Conservation (phyloP, 1,140 invertebrate genomes). For the Dendroctonus ponderosae region DNA sequence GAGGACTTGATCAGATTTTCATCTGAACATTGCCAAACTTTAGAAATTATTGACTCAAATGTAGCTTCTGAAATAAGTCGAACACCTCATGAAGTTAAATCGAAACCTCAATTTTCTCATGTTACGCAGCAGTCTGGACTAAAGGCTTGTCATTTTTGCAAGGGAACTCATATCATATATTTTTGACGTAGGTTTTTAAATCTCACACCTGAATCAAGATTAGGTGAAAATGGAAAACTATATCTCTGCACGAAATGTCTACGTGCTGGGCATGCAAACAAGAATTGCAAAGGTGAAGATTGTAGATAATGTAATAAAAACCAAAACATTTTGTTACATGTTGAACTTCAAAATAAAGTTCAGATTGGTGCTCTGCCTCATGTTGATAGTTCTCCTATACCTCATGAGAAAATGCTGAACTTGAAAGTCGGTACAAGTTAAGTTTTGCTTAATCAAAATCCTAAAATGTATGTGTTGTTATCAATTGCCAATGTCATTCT, state of each 20-base stretch:
- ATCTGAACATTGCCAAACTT: slow-evolving; percentile 3
- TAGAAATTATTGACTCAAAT: slow-evolving; percentile 7
- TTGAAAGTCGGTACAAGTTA: not conserved
- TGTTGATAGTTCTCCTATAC: not conserved
- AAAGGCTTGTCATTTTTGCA: slow-evolving; percentile 13
- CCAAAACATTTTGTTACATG: slow-evolving; percentile 17
- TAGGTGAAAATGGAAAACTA: not conserved
- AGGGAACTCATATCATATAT: slow-evolving; percentile 16
- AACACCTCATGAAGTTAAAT: not conserved
- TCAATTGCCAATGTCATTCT: slow-evolving; percentile 26
- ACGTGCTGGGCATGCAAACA: slow-evolving; percentile 15
- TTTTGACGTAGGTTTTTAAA: slow-evolving; percentile 5
- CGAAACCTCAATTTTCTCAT: not conserved
- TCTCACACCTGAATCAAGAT: not conserved
- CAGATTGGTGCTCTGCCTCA: not conserved
- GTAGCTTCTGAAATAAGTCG: not conserved
- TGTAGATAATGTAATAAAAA: slow-evolving; percentile 5
- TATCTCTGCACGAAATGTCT: slow-evolving; percentile 19
- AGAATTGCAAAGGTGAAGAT: slow-evolving; percentile 9
- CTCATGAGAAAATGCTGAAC: not conserved
- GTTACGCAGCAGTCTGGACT: not conserved
- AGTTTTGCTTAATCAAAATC: slow-evolving; percentile 5
- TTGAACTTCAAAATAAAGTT: slow-evolving; percentile 6
- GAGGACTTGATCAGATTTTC: slow-evolving; percentile 15
- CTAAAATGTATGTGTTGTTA: slow-evolving; percentile 14